Evolutionary conservation across 2,113 vertebrate genomes (phyloP).

Genomic region (Malaclemys terrapin): DNA sequence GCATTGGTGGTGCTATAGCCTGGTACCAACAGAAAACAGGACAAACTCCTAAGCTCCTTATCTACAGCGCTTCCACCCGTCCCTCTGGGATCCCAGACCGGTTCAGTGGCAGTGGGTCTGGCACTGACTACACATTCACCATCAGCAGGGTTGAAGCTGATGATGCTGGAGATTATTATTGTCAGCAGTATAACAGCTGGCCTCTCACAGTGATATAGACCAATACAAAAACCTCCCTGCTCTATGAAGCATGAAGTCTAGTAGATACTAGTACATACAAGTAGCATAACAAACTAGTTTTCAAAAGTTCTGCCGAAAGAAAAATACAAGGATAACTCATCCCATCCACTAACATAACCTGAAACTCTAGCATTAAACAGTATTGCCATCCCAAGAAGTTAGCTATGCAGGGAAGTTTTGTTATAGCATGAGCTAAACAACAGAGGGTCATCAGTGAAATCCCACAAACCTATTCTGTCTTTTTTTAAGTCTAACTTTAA

Average conservation of each 20-base stretch:
- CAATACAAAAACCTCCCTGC: not conserved
- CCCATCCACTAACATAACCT: no score
- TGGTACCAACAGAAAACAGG: no score
- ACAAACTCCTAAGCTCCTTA: no score
- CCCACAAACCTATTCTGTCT: no score
- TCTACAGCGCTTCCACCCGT: fast-evolving
- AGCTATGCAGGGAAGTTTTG: no score
- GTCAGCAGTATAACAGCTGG: not conserved
- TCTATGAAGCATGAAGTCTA: not conserved
- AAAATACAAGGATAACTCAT: no score
- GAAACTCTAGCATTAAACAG: no score
- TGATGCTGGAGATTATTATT: slow-evolving; percentile 74
- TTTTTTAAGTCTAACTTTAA: not conserved
- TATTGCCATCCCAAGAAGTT: no score
- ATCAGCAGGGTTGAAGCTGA: not conserved
- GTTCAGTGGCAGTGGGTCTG: no score
- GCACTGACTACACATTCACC: not conserved
- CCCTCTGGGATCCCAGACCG: no score
- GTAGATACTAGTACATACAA: not conserved
- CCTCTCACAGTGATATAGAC: not conserved
- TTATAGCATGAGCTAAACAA: no score
- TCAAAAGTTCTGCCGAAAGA: not conserved
- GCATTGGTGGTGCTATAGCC: no score
- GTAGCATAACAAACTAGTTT: not conserved
- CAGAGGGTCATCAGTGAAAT: not conserved